Base-by-base conservation (phyloP, 2,113 vertebrate species). In the Ibidorhyncha struthersii region DNA sequence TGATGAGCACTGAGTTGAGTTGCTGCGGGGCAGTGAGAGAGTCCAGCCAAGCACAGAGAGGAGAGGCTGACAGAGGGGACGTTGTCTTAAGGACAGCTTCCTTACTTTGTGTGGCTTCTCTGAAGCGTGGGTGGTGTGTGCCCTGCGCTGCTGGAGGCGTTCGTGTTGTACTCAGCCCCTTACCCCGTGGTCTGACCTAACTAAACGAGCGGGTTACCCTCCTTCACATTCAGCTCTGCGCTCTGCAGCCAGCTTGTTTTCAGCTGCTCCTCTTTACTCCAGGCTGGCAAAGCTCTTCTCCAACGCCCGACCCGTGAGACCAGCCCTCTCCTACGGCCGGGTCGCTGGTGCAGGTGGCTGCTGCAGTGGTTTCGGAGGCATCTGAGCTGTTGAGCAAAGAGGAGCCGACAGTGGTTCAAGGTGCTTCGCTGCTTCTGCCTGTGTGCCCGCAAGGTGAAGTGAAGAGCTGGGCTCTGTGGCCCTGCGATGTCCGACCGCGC, bases 91-190 rank as follows among this genome's bases (percentile, higher is more conserved):
- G 38, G 38, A 10, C 1, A 4, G 27, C 32, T 56, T 73, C 47
- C 43, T 45, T 9, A 1, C 34, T 38, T 45, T 15, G 15, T 45
- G 18, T 25, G 45, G 43, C 70, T 50, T 21, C 43, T 65, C 30
- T 29, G 41, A 36, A 72, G 38, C 3, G 5, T 14, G 3, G 6
- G 14, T 32, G 47, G 6, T 5, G 30, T 55, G 20, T 3, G 29
- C n/a, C 10, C n/a, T 0, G 0, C 0, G 0, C 52, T 55, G 25
- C 53, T 55, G 83, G 30, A 34, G 34, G 7, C 0, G 1, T 19
- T 32, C 0, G 2, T 47, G 69, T 55, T 36, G 47, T 26, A 43
- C 43, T 47, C 20, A 13, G 53, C 32, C 14, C 26, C 47, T n/a
- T 27, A 49, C 20, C n/a, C 41, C 1, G 0, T 6, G 36, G 16